These are phyloP conservation scores for Rapana venosa DNA, from an alignment of 2,888 invertebrate species.

Conservation along the genomic window DNA sequence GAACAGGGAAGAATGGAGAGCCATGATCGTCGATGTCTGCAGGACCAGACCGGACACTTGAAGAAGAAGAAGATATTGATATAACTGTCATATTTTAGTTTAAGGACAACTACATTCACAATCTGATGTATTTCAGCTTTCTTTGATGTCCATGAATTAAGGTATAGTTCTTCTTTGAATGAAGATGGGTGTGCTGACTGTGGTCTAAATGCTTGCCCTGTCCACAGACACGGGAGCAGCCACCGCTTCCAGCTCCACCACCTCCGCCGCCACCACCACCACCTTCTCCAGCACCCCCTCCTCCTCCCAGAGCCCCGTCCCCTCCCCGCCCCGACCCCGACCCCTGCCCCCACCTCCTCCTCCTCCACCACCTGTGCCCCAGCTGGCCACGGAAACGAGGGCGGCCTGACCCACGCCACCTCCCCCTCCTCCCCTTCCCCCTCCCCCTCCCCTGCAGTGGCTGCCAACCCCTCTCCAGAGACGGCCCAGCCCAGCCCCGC, in stretches of 20 bases:
- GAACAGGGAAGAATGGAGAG: too few species aligned
- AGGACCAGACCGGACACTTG: too few species aligned
- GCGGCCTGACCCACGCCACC: not conserved
- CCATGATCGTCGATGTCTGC: too few species aligned
- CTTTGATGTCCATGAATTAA: too few species aligned
- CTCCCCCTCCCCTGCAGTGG: not conserved
- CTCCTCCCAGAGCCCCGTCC: slow-evolving; percentile 25
- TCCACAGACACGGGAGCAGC: not conserved
- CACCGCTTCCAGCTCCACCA: not conserved
- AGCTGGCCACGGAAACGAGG: not conserved
- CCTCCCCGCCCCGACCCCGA: slow-evolving; percentile 7
- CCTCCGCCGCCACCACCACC: slow-evolving; percentile 37
- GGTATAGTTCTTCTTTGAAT: too few species aligned
- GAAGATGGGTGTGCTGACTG: too few species aligned
- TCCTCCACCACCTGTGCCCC: not conserved
- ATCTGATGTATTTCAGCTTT: too few species aligned
- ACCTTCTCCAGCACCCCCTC: slow-evolving; percentile 33
- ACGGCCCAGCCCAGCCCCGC: not conserved
- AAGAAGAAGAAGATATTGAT: too few species aligned
- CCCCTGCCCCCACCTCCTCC: slow-evolving; percentile 23
- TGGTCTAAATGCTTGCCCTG: too few species aligned
- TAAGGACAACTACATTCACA: too few species aligned
- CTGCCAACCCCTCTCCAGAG: not conserved
- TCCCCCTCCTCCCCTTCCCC: not conserved
- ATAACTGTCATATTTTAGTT: too few species aligned